phyloP scores from a whole-genome alignment of 2,888 invertebrate species.

The Desoria tigrina region DNA sequence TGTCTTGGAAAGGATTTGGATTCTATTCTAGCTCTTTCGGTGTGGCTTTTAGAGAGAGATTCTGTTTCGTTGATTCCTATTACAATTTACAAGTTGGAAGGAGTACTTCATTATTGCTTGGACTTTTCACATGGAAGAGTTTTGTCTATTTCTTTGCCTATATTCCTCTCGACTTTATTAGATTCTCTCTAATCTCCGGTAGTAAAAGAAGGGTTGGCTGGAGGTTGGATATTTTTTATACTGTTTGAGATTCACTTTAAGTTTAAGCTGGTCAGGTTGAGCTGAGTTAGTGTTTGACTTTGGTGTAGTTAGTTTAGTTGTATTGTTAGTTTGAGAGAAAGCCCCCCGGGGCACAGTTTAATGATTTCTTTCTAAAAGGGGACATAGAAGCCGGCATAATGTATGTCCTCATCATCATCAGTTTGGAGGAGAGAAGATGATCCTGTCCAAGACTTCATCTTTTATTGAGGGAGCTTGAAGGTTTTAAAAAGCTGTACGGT shows the following conservation, averaged over 20 bases:
- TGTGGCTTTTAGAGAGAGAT: too few species aligned
- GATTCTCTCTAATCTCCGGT: conserved; percentile 7
- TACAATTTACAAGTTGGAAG: too few species aligned
- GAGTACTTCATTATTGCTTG: too few species aligned
- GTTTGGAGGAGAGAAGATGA: conserved; percentile 13
- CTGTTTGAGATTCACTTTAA: not conserved
- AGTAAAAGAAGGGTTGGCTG: conserved; percentile 15
- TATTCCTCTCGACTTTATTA: conserved; percentile 10
- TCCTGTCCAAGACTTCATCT: conserved; percentile 19
- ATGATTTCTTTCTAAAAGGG: conserved; percentile 21
- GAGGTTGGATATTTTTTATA: conserved; percentile 3
- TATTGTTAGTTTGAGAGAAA: conserved; percentile 22
- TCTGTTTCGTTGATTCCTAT: too few species aligned
- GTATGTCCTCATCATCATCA: conserved; percentile 17
- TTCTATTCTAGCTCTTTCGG: too few species aligned
- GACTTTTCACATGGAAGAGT: too few species aligned
- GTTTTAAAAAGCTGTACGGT: not conserved
- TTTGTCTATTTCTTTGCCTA: too few species aligned
- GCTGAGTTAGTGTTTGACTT: conserved; percentile 18
- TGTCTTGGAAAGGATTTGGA: too few species aligned
- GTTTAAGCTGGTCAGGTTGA: conserved; percentile 8
- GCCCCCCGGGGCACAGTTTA: conserved; percentile 25
- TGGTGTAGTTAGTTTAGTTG: conserved; percentile 16
- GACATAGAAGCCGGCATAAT: conserved; percentile 20
- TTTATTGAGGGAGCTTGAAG: conserved; percentile 6